Percentiles rank a stretch among this genome's conserved stretches.
Evolutionary conservation across 2,113 vertebrate genomes (phyloP).

Genomic region (Tragelaphus imberbis): DNA sequence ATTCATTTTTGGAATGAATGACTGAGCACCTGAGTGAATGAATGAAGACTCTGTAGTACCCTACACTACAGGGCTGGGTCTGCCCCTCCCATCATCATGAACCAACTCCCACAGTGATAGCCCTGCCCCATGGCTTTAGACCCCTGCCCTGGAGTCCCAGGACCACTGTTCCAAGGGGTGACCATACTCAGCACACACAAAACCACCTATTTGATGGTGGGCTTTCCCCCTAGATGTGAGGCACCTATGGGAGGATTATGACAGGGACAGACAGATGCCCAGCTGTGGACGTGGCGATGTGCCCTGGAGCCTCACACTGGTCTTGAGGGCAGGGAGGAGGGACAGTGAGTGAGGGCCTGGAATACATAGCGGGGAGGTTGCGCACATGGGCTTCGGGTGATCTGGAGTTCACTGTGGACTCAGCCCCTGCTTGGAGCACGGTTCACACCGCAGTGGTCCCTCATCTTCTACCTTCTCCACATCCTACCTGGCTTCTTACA

Average conservation of each 20-base stretch:
- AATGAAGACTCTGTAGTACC: not conserved
- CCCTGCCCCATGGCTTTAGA: accelerated
- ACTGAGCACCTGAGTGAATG: not conserved
- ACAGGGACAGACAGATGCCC: not conserved
- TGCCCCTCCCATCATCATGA: not conserved
- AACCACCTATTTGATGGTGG: not conserved
- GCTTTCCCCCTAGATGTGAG: not conserved
- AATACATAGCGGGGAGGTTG: not conserved
- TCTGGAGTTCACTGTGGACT: not conserved
- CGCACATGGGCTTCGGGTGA: accelerated
- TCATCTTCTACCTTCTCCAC: not conserved
- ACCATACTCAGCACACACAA: not conserved
- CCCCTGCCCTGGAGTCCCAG: not conserved
- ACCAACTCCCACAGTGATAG: not conserved
- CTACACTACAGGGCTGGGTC: not conserved
- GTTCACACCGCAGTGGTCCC: not conserved
- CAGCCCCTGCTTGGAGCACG: not conserved
- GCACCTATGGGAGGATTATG: not conserved
- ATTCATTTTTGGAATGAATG: not conserved
- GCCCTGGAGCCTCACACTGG: not conserved
- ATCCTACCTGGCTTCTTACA: slow-evolving; percentile 16
- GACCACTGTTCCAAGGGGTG: not conserved
- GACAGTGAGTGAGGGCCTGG: not conserved
- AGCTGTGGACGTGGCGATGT: accelerated
- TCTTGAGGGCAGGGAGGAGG: not conserved